These are phyloP conservation scores for Anoplius nigerrimus DNA, from an alignment of 2,888 invertebrate species.

Conservation along the genomic window DNA sequence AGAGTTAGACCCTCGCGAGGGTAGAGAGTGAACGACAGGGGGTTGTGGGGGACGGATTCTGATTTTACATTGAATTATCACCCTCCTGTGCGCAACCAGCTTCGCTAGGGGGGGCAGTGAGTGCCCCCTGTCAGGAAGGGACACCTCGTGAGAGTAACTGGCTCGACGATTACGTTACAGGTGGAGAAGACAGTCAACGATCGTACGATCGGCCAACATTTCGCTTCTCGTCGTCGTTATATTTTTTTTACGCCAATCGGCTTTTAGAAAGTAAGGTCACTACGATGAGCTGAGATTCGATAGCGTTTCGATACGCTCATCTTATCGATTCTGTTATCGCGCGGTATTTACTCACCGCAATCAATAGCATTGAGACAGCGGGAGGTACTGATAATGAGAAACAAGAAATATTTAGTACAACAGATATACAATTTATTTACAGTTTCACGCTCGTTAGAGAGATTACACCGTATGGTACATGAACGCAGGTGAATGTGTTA, in stretches of 20 bases:
- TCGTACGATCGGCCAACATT: too few species aligned
- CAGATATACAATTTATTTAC: conserved; percentile 70
- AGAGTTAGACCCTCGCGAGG: neutral
- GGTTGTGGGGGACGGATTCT: conserved; percentile 42
- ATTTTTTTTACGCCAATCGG: too few species aligned
- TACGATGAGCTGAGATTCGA: too few species aligned
- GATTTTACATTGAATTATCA: conserved; percentile 62
- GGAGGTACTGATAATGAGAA: too few species aligned
- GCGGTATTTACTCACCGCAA: too few species aligned
- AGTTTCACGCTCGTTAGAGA: conserved; percentile 54
- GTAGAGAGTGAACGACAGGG: conserved; percentile 1
- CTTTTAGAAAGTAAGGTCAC: too few species aligned
- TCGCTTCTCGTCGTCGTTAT: too few species aligned
- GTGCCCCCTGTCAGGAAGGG: conserved; percentile 32
- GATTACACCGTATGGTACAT: conserved; percentile 39
- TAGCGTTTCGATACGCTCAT: too few species aligned
- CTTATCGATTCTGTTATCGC: too few species aligned
- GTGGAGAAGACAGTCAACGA: neutral
- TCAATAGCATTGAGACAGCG: too few species aligned
- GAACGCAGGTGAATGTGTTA: conserved; percentile 16
- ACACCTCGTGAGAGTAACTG: conserved; percentile 36
- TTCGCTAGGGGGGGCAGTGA: conserved; percentile 19
- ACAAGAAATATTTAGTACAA: conserved; percentile 41
- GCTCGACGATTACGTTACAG: neutral
- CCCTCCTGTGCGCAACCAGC: conserved; percentile 39